Conservation (phyloP, 1,140 invertebrate species). For the Magallana gigas region DNA sequence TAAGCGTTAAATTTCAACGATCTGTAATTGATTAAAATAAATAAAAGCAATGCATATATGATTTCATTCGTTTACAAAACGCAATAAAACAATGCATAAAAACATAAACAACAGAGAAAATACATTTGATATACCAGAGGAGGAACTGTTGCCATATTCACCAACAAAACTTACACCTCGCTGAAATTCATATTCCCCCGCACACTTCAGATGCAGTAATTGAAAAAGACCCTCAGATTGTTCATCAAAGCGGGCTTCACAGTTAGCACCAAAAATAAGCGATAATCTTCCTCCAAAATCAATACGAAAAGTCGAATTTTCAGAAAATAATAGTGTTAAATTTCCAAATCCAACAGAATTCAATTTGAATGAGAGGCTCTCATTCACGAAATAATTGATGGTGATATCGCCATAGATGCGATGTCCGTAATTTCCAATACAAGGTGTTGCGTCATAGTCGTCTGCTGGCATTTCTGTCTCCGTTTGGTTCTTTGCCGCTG, state of each 20-base stretch:
- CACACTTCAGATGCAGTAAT: background rate
- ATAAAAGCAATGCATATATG: no score
- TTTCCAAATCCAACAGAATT: background rate
- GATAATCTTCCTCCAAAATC: background rate
- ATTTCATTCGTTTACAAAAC: no score
- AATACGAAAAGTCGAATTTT: constrained; percentile 21
- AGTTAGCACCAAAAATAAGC: background rate
- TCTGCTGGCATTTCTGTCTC: background rate
- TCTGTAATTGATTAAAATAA: no score
- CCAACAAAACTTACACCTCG: background rate
- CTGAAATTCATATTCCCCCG: constrained; percentile 9
- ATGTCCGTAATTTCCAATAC: background rate
- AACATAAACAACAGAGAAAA: background rate
- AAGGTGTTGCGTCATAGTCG: background rate
- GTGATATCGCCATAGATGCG: background rate
- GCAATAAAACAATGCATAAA: no score
- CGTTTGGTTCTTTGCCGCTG: background rate
- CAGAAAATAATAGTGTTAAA: background rate
- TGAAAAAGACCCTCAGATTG: background rate
- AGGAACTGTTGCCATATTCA: background rate
- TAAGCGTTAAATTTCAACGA: no score
- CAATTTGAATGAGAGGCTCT: background rate
- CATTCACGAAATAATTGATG: background rate
- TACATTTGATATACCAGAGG: background rate
- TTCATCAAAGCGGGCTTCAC: background rate